A percentile compares a stretch with the other conserved stretches of the same genome.
Conservation (phyloP, 1,140 invertebrate genomes). For the Hylaeus anthracinus region DNA sequence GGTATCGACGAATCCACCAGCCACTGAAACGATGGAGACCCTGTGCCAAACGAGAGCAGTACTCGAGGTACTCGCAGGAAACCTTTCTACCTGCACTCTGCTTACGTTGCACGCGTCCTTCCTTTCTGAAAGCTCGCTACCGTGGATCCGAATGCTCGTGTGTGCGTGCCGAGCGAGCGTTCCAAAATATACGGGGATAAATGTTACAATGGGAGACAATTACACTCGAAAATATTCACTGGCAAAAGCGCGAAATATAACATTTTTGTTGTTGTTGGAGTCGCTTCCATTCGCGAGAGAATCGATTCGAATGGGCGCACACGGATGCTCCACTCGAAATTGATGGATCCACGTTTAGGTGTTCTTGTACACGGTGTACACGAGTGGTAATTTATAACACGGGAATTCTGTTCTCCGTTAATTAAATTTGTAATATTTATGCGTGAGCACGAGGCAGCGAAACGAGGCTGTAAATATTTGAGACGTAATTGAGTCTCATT, state of each 20-base stretch:
- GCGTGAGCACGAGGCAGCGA: no score
- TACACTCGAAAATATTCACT: neutral
- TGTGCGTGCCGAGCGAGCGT: neutral
- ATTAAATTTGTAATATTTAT: no score
- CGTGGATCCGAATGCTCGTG: neutral
- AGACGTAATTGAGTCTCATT: no score
- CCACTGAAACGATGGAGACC: slow-evolving; percentile 40
- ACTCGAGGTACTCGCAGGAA: slow-evolving; percentile 35
- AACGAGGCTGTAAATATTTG: no score
- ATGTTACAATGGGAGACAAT: neutral
- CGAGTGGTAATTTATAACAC: no score
- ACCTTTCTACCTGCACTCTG: slow-evolving; percentile 23
- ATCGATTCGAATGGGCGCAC: no score
- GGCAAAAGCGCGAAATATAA: neutral
- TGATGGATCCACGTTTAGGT: no score
- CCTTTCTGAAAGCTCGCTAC: neutral
- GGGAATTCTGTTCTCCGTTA: no score
- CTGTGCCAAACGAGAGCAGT: slow-evolving; percentile 45
- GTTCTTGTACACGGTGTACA: no score
- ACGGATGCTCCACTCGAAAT: no score
- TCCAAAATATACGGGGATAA: neutral
- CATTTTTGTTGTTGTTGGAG: no score
- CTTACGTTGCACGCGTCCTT: slow-evolving; percentile 18
- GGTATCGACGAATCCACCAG: slow-evolving; percentile 38
- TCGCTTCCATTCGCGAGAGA: no score